A percentile compares a stretch with the other conserved stretches of the same genome.
These are phyloP conservation scores for Bombus breviceps DNA, from an alignment of 1,140 invertebrate species.

Conservation along the genomic window DNA sequence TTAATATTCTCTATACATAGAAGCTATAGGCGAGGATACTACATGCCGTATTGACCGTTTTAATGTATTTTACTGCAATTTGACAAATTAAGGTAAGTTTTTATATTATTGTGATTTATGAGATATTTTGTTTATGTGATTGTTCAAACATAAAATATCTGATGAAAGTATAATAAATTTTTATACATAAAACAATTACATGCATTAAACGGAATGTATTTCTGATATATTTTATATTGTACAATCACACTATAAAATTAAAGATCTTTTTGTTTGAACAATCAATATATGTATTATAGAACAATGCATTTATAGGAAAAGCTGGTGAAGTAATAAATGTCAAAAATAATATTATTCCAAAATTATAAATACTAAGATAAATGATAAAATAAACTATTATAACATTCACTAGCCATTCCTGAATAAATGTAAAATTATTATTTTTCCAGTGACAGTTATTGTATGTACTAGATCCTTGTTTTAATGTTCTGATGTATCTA, in stretches of 20 bases:
- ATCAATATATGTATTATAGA: constrained; percentile 7
- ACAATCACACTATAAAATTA: background rate
- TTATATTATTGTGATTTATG: constrained; percentile 35
- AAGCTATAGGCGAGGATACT: constrained; percentile 81
- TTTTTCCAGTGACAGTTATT: constrained; percentile 35
- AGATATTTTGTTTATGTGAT: constrained; percentile 23
- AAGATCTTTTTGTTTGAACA: constrained; percentile 28
- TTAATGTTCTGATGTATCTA: constrained; percentile 63
- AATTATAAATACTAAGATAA: constrained; percentile 32
- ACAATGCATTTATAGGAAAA: constrained; percentile 34
- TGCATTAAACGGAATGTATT: background rate
- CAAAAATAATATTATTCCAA: constrained; percentile 10
- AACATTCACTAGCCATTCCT: constrained; percentile 54
- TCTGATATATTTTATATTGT: background rate
- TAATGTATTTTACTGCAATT: constrained; percentile 68
- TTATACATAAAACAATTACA: constrained; percentile 8
- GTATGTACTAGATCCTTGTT: constrained; percentile 14
- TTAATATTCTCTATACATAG: constrained; percentile 64
- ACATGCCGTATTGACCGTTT: constrained; percentile 82
- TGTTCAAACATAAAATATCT: constrained; percentile 50
- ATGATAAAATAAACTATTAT: background rate
- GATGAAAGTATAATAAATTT: constrained; percentile 2
- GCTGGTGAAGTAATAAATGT: constrained; percentile 13
- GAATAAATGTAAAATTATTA: constrained; percentile 34
- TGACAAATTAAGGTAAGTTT: constrained; percentile 77